phyloP scores from a whole-genome alignment of 2,797 vertebrate genomes.

The Melanotaenia nigrans region DNA sequence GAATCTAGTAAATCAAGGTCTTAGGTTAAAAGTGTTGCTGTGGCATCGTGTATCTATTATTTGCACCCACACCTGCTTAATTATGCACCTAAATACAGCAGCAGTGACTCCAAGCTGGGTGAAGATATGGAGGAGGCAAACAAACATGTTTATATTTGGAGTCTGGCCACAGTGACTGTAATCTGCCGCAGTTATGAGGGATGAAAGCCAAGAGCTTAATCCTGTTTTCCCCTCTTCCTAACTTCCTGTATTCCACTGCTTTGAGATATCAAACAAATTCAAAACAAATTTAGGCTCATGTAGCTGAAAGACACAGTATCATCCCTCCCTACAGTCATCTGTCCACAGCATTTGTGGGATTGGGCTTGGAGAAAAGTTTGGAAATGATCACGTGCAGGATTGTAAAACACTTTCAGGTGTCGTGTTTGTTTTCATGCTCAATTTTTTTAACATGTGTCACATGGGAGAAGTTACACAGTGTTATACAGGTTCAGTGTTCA shows the following conservation, averaged over 20 bases:
- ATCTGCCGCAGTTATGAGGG: conserved; percentile 29
- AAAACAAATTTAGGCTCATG: background rate
- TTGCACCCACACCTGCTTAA: background rate
- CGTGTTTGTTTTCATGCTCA: background rate
- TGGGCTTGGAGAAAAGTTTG: background rate
- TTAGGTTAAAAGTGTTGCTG: background rate
- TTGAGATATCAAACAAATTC: conserved; percentile 10
- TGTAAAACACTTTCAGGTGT: background rate
- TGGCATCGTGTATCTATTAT: background rate
- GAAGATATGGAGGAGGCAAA: conserved; percentile 15
- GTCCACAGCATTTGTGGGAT: background rate
- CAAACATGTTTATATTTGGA: conserved; percentile 19
- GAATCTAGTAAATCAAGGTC: background rate
- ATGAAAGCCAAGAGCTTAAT: conserved; percentile 42
- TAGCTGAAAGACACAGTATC: background rate
- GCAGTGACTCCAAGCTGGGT: conserved; percentile 4
- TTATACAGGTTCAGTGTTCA: background rate
- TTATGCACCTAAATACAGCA: conserved; percentile 7
- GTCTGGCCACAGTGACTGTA: conserved; percentile 32
- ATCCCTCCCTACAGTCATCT: conserved; percentile 5
- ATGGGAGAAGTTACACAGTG: background rate
- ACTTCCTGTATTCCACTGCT: conserved; percentile 16
- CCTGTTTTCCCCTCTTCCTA: conserved; percentile 24
- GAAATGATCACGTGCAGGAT: background rate
- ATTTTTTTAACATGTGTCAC: background rate